phyloP scores from a whole-genome alignment of 2,888 invertebrate species.

The Rhagonycha fulva region DNA sequence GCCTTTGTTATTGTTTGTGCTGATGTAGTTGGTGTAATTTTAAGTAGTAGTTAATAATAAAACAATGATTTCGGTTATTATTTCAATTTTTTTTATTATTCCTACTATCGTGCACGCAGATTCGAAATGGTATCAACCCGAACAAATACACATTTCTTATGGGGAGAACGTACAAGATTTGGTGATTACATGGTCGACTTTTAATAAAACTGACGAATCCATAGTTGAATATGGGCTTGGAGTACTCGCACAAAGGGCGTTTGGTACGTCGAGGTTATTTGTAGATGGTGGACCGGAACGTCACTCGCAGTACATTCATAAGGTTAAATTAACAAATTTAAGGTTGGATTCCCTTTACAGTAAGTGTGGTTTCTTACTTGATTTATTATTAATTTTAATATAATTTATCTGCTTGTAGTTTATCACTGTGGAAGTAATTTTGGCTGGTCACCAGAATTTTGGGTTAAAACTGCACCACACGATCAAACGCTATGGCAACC shows the following conservation, averaged over 20 bases:
- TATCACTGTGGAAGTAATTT: slow-evolving; percentile 80
- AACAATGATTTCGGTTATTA: neutral
- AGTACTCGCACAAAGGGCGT: slow-evolving; percentile 59
- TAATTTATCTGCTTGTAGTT: slow-evolving; percentile 37
- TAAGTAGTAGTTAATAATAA: neutral
- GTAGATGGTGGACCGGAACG: slow-evolving; percentile 72
- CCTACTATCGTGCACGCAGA: neutral
- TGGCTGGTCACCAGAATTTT: slow-evolving; percentile 84
- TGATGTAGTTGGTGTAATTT: neutral
- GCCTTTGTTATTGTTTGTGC: neutral
- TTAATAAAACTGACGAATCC: slow-evolving; percentile 67
- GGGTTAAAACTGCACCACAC: slow-evolving; percentile 73
- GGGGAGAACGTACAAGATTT: slow-evolving; percentile 71
- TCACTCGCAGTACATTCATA: slow-evolving; percentile 77
- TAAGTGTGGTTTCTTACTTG: slow-evolving; percentile 42
- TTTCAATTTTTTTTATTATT: neutral
- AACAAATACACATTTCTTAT: slow-evolving; percentile 70
- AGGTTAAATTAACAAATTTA: slow-evolving; percentile 67
- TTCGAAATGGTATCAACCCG: slow-evolving; percentile 41
- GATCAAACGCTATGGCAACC: slow-evolving; percentile 72
- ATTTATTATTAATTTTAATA: neutral
- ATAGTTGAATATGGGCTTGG: slow-evolving; percentile 75
- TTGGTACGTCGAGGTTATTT: slow-evolving; percentile 67
- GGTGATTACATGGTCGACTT: slow-evolving; percentile 83
- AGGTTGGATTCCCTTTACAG: slow-evolving; percentile 67